Evolutionary conservation across 2,888 invertebrate species (phyloP), one percentile per base, ranked within the genome.

Genomic region (Scaeva pyrastri): DNA sequence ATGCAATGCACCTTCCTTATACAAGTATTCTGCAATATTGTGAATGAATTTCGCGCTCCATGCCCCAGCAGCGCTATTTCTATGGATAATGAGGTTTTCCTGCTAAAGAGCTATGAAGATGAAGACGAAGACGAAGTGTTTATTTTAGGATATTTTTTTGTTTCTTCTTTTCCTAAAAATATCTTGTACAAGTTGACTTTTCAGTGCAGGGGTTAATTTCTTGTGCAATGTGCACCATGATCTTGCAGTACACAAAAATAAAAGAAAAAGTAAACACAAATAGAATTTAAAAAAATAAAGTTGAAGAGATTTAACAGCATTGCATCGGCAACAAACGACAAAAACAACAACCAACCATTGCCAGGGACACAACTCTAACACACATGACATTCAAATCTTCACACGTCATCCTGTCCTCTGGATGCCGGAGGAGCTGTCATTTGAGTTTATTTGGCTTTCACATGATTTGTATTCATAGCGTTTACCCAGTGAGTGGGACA

Each of bases 371-470:
- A 5, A 31, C 31, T 8, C 31, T 31, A 7, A 39, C 31, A 50
- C 31, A 50, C 39, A 39, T 39, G 52, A 68, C 50, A 68, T 60
- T 41, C 21, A 21, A 19, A 43, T 19, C 31, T 58, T 58, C 56
- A 76, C 68, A 45, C 45, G 23, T 60, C 73, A 36, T 68, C 60
- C 36, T 78, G 70, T 48, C 71, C 66, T 31, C 31, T 5, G 6
- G 5, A 0, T 66, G 48, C 14, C 31, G 31, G 10, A 19, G 36
- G 31, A 48, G 52, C 36, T 78, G 74, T 41, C 79, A 58, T 72
- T 72, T 39, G 14, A 23, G 85, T 76, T 85, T 85, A 85, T 85
- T 85, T 85, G 81, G 81, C 85, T 85, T 85, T 85, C 85, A 81
- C 85, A 85, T 77, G 62, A 85, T 81, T 80, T 31, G 62, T 81